Percentiles rank a stretch among this genome's conserved stretches.
Evolutionary conservation across 2,113 vertebrate species (phyloP).

Genomic region (Micronycteris hirsuta): DNA sequence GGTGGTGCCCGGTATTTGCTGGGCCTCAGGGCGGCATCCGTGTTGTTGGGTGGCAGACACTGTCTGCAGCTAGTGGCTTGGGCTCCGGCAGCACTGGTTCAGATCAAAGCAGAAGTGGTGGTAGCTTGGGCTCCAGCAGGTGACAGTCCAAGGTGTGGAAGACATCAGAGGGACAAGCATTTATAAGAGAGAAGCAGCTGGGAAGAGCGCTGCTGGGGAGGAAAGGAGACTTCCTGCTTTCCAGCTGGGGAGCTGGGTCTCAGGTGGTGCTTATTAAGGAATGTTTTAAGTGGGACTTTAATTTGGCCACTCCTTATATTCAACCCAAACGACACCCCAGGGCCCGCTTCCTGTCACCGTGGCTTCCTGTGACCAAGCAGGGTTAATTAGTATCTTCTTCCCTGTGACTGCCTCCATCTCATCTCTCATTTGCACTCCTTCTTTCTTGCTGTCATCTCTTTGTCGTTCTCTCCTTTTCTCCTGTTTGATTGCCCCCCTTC

Average conservation of each 20-base stretch:
- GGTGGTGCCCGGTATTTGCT: fast-evolving
- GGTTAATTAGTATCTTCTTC: not conserved
- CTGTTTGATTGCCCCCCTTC: not conserved
- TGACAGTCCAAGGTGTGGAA: too few relatives aligned
- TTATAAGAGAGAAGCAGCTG: not conserved
- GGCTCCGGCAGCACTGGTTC: not conserved
- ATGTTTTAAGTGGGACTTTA: not conserved
- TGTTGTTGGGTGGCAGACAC: not conserved
- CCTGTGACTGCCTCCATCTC: not conserved
- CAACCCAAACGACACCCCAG: not conserved
- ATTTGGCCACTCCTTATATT: not conserved
- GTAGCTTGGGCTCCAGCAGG: not conserved
- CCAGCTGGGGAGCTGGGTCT: not conserved
- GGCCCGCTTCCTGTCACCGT: not conserved
- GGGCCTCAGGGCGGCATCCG: not conserved
- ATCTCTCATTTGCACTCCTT: not conserved
- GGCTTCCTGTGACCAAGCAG: not conserved
- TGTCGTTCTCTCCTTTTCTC: not conserved
- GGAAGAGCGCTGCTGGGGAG: not conserved
- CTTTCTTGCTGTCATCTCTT: not conserved
- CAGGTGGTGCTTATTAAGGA: not conserved
- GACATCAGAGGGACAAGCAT: not conserved
- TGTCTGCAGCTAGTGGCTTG: not conserved
- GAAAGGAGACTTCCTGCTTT: not conserved
- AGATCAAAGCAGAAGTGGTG: not conserved